A percentile compares a stretch with the other conserved stretches of the same genome.
phyloP scores from a whole-genome alignment of 2,797 vertebrate genomes.

The Limnodromus scolopaceus region DNA sequence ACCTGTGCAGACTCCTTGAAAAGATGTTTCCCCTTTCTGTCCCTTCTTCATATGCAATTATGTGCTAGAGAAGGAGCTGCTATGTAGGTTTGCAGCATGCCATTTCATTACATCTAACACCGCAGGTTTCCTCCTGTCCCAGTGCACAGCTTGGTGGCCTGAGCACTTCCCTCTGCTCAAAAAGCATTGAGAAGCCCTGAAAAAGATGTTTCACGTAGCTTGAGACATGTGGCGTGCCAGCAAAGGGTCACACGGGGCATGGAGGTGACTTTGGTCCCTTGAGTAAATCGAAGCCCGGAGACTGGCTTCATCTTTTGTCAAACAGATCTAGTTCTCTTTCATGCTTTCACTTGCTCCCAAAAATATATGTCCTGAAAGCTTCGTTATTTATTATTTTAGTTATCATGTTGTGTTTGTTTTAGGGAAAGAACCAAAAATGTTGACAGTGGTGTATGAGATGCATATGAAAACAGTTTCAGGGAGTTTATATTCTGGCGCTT shows the following conservation, averaged over 20 bases:
- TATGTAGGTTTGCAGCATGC: rapidly evolving
- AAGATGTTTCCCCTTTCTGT: not conserved
- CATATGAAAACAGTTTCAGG: not conserved
- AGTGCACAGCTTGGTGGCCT: not conserved
- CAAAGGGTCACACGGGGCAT: rapidly evolving
- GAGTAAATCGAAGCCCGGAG: not conserved
- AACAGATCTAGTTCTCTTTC: not conserved
- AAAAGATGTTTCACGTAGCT: rapidly evolving
- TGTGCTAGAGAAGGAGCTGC: not conserved
- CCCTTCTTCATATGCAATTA: not conserved
- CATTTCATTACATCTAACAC: not conserved
- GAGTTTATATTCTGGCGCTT: not conserved
- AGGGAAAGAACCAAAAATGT: not conserved
- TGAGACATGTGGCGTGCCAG: not conserved
- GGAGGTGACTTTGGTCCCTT: not conserved
- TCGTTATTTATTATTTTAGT: not conserved
- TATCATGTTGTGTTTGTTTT: not conserved
- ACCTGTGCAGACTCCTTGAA: not conserved
- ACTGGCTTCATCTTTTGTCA: not conserved
- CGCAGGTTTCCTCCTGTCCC: rapidly evolving
- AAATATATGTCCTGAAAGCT: not conserved
- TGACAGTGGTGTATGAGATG: not conserved
- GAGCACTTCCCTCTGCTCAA: not conserved
- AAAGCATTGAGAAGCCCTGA: not conserved
- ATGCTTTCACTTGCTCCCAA: not conserved